phyloP scores from a whole-genome alignment of 2,888 invertebrate species.

The Oxyteleia sp. region DNA sequence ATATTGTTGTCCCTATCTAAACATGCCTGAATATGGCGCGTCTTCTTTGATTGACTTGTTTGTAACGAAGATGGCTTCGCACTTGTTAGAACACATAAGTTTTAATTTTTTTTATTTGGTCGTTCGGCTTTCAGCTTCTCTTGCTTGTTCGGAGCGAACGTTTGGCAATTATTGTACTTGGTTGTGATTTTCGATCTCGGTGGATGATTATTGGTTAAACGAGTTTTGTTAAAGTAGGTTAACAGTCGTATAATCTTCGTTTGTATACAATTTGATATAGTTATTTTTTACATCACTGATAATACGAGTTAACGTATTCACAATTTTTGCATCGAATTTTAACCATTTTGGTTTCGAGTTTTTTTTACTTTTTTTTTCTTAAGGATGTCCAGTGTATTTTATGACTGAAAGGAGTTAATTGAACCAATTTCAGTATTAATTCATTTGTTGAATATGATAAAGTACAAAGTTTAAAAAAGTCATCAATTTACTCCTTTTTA shows the following conservation, averaged over 20 bases:
- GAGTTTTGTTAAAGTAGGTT: not conserved
- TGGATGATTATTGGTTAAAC: not conserved
- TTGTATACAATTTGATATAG: no score
- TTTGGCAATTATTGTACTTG: not conserved
- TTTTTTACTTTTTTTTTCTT: no score
- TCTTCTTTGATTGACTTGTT: constrained; percentile 66
- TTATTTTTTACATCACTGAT: no score
- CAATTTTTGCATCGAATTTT: no score
- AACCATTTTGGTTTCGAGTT: no score
- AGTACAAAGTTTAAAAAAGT: no score
- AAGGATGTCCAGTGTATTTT: no score
- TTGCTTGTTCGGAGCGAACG: constrained; percentile 9
- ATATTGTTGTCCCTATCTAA: constrained; percentile 56
- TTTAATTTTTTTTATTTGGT: constrained; percentile 21
- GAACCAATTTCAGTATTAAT: no score
- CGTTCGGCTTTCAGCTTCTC: constrained; percentile 39
- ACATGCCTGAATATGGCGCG: constrained; percentile 56
- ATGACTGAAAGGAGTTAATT: no score
- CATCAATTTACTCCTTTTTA: no score
- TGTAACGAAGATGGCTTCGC: constrained; percentile 60
- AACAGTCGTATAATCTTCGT: not conserved
- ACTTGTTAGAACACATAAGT: constrained; percentile 65
- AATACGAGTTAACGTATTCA: no score
- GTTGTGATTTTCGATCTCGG: not conserved
- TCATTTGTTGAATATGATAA: no score